Evolutionary conservation across 2,888 invertebrate species (phyloP).

Genomic region (Dryomyza anilis): DNA sequence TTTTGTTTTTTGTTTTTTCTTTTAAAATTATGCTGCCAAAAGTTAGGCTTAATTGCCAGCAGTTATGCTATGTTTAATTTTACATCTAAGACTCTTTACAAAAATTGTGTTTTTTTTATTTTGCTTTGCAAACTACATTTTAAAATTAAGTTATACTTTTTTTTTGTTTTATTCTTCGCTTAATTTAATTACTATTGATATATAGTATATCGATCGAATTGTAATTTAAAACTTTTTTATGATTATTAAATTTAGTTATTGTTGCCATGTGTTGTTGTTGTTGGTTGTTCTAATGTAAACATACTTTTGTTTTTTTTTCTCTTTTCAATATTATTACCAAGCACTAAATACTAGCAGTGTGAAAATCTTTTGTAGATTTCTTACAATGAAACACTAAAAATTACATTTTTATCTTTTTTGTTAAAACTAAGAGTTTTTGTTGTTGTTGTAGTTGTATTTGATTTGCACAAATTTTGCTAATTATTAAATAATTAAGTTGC

Average conservation of each 20-base stretch:
- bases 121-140: conserved; percentile 17
- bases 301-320: too few species aligned
- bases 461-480: conserved; percentile 1
- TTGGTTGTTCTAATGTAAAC: too few species aligned
- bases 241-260: conserved; percentile 7
- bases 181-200: background rate
- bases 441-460: background rate
- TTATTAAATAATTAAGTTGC: conserved; percentile 22
- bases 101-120: too few species aligned
- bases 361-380: conserved; percentile 1
- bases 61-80: background rate
- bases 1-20: background rate
- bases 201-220: background rate
- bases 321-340: too few species aligned
- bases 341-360: background rate
- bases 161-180: background rate
- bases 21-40: background rate
- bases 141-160: background rate
- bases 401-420: background rate
- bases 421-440: background rate
- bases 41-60: background rate
- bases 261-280: background rate
- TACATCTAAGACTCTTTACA: conserved; percentile 1
- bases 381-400: background rate
- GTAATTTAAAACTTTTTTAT: background rate